Base-by-base conservation (phyloP, 2,888 invertebrate genomes). In the Tinea semifulvella region DNA sequence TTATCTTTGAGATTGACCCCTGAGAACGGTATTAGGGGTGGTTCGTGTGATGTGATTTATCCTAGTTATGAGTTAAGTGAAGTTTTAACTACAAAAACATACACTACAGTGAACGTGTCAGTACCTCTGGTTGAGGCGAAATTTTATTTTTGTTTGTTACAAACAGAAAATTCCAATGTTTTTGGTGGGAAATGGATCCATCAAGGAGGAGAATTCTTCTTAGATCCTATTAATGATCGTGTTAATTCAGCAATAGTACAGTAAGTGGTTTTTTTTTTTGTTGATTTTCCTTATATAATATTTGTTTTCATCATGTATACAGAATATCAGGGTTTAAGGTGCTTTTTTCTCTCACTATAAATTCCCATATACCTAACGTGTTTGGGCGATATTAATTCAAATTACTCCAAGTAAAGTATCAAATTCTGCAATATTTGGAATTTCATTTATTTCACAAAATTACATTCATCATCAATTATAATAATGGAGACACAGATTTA, bases 161-260 rank as follows among this genome's bases (percentile, higher is more conserved):
- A 67, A 50, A 63, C 52, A 47, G 58, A 53, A 38, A 54, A 51
- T 51, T 63, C 58, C 47, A 66, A 57, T 49, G 56, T 49, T 40
- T 65, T 68, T 35, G 60, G 61, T 44, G 69, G 68, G 5, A 60
- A 58, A 47, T 85, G 84, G 84, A 60, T 72, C 49, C 84, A 85
- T 56, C 84, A 84, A 58, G 85, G 85, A 26, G 56, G 56, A 25
- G 58, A 71, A 35, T 52, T 82, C 56, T 72, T 56, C 56, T 57
- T 84, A 52, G 66, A 75, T 26, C 68, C 67, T 2, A 56, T 52
- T 50, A 56, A 52, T 28, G 63, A 63, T 51, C 50, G 44, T 11
- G 42, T 46, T 16, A 40, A 48, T 18, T 48, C 31, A 11, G n/a
- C 22, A 16, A 31, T 44, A n/a, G n/a, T n/a, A n/a, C n/a, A 14